These are phyloP conservation scores for Habropoda laboriosa DNA, from an alignment of 1,140 invertebrate species.

Conservation along the genomic window DNA sequence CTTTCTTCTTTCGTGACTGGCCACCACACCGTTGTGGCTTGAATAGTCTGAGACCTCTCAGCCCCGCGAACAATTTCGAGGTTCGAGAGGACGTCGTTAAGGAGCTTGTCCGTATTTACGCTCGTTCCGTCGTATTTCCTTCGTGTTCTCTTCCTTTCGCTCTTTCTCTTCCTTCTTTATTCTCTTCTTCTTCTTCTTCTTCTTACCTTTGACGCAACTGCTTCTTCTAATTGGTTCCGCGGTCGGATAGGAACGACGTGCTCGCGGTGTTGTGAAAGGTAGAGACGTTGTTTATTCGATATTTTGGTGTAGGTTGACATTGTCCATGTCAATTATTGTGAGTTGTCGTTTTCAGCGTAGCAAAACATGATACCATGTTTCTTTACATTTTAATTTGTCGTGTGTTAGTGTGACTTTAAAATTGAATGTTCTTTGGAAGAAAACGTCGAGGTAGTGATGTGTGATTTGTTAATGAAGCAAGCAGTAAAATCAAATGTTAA, in stretches of 20 bases:
- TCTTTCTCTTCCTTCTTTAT: background rate
- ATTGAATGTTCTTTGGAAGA: too few species aligned
- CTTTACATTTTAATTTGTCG: too few species aligned
- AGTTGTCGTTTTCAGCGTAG: too few species aligned
- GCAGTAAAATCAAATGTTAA: too few species aligned
- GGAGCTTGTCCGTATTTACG: background rate
- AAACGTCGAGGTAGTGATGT: too few species aligned
- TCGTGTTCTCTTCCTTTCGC: too few species aligned
- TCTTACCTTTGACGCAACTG: background rate
- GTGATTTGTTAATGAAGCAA: too few species aligned
- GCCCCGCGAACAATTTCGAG: constrained; percentile 26
- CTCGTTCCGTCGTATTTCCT: background rate
- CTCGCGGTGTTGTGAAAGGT: constrained; percentile 17
- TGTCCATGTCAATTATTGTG: too few species aligned
- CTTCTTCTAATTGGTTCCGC: constrained; percentile 16
- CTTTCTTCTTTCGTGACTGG: background rate
- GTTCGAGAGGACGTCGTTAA: constrained; percentile 33
- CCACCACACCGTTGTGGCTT: constrained; percentile 9
- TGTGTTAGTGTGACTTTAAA: too few species aligned
- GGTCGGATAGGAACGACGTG: background rate
- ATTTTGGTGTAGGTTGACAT: too few species aligned
- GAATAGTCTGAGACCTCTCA: constrained; percentile 17
- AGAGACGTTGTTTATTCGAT: constrained; percentile 14
- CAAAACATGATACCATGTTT: too few species aligned
- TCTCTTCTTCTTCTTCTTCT: background rate